Evolutionary conservation across 2,888 invertebrate species (phyloP), one percentile per base, ranked within the genome.

Genomic region (Resseliella maxima): DNA sequence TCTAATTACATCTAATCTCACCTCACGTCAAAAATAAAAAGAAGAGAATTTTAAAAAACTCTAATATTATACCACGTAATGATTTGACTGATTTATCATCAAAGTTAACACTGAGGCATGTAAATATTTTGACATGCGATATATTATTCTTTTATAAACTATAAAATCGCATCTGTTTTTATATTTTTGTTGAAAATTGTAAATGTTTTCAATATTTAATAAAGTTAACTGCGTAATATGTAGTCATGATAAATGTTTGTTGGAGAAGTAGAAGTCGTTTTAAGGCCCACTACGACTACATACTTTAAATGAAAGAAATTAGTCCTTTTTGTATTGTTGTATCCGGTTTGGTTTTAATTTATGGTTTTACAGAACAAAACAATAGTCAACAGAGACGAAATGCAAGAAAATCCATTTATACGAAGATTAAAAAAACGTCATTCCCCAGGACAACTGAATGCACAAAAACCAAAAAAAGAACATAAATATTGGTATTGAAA

Each of bases 271-370:
- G n/a, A n/a, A n/a, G n/a, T n/a, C 31, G 0, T 72, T 27, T 31
- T 27, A 31, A 15, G 31, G 72, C 31, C 72, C 72, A 72, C 72
- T 72, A 27, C 2, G 24, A 24, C 2, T 59, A 15, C 24, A 24
- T 2, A 59, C n/a, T n/a, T n/a, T 24, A 72, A 31, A 31, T 72
- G 72, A 72, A 72, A 35, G n/a, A 72, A 72, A 72, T 72, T 72
- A 31, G 72, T 72, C 72, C 72, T 72, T 35, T 72, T 72, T 72
- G 59, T 59, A 59, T 59, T 59, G 59, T 59, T 59, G 15, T 72
- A 21, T 72, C 72, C 72, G 72, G 72, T 72, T 72, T 72, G 31
- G 10, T 72, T 72, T 72, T 72, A 72, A 72, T 72, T 72, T 72
- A 72, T 72, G 72, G 72, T 31, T 72, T 72, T 1, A 35, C 72